Evolutionary conservation across 2,888 invertebrate genomes (phyloP).

Genomic region (Junonia oenone): DNA sequence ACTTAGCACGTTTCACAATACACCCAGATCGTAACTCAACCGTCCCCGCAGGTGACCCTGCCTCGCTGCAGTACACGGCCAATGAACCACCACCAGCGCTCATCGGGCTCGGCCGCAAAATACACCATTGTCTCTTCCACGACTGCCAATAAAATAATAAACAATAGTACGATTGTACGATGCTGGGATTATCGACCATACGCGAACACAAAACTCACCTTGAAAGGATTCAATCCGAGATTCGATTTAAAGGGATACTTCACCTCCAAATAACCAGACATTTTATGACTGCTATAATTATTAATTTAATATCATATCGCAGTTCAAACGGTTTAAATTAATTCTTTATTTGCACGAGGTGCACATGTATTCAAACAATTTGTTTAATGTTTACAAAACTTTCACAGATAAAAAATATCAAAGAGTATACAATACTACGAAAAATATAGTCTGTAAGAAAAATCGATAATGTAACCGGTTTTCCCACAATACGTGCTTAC

Average conservation of each 20-base stretch:
- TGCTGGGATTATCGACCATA: constrained; percentile 11
- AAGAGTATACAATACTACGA: too few relatives aligned
- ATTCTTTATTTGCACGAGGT: constrained; percentile 23
- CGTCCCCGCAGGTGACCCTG: constrained; percentile 65
- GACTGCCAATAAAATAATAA: constrained; percentile 64
- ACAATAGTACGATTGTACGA: constrained; percentile 1
- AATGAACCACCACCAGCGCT: constrained; percentile 74
- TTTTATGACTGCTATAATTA: constrained; percentile 33
- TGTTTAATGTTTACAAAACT: constrained; percentile 38
- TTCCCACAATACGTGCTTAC: constrained; percentile 13
- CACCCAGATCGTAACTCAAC: constrained; percentile 80
- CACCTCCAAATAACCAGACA: constrained; percentile 82
- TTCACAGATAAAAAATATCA: constrained; percentile 32
- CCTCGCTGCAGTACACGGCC: constrained; percentile 77
- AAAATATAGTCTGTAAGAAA: too few relatives aligned
- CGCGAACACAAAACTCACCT: constrained; percentile 61
- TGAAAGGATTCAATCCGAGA: constrained; percentile 82
- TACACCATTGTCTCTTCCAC: constrained; percentile 84
- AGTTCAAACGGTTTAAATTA: constrained; percentile 15
- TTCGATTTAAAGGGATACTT: constrained; percentile 82
- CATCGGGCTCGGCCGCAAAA: constrained; percentile 77
- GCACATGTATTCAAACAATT: constrained; percentile 37
- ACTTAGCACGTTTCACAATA: constrained; percentile 82
- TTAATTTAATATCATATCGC: constrained; percentile 26
- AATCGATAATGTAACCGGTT: constrained; percentile 26